Percentiles rank a stretch among this genome's conserved stretches.
phyloP scores from a whole-genome alignment of 2,888 invertebrate species.

The Sialis lutaria region DNA sequence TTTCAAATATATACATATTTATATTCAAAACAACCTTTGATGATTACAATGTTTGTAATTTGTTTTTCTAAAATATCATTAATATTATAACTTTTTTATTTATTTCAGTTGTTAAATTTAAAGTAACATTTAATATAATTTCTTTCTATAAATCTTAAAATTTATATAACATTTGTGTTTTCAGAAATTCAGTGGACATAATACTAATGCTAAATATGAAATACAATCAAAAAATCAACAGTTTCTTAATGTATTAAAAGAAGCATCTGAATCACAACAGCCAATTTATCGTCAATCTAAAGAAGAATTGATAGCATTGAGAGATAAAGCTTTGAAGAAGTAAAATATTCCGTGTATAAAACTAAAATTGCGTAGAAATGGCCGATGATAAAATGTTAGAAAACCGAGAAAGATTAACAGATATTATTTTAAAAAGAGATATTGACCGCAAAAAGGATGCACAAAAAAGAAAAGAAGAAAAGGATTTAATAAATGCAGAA shows the following conservation, averaged over 20 bases:
- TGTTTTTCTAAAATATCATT: no score
- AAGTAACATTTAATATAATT: no score
- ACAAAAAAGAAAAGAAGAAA: constrained; percentile 44
- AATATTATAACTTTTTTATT: no score
- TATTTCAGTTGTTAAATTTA: no score
- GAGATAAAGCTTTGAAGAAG: constrained; percentile 3
- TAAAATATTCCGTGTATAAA: constrained; percentile 26
- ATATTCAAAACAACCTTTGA: no score
- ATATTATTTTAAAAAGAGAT: constrained; percentile 33
- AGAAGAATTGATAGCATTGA: constrained; percentile 26
- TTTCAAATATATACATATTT: no score
- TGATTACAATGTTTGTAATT: no score
- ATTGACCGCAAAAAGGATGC: constrained; percentile 45
- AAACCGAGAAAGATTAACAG: constrained; percentile 25
- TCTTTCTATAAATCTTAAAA: not conserved
- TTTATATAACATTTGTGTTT: constrained; percentile 2
- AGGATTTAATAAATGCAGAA: constrained; percentile 39
- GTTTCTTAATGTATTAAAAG: constrained; percentile 27
- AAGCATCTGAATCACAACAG: constrained; percentile 27
- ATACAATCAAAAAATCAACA: constrained; percentile 18
- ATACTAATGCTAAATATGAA: constrained; percentile 18
- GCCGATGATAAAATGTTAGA: constrained; percentile 29
- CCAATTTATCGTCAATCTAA: constrained; percentile 28
- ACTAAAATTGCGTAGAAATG: constrained; percentile 16
- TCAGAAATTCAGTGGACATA: constrained; percentile 24